phyloP scores from a whole-genome alignment of 2,888 invertebrate species.

The Mongoloraphidia duomilia region DNA sequence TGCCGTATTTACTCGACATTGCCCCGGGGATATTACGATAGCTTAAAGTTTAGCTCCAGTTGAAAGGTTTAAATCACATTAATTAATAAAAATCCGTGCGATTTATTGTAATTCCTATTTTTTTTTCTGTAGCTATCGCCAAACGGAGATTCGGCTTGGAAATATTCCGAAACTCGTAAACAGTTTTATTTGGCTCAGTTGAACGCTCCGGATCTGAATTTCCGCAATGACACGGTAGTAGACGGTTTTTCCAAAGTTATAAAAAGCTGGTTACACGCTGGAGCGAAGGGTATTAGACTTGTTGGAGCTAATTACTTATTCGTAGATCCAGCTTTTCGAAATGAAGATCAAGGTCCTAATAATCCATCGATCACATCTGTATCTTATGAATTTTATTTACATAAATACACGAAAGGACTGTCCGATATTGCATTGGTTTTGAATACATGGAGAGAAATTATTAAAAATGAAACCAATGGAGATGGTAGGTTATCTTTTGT shows the following conservation, averaged over 20 bases:
- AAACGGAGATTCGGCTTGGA: slow-evolving; percentile 51
- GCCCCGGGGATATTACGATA: too few species aligned
- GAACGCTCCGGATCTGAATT: slow-evolving; percentile 68
- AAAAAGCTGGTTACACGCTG: slow-evolving; percentile 54
- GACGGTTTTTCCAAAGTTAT: slow-evolving; percentile 51
- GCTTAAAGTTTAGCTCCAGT: not conserved
- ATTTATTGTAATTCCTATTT: slow-evolving; percentile 6
- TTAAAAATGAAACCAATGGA: slow-evolving; percentile 38
- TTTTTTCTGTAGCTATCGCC: slow-evolving; percentile 28
- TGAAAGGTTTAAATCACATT: not conserved
- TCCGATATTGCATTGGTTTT: slow-evolving; percentile 42
- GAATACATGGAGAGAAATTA: slow-evolving; percentile 43
- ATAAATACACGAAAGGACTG: slow-evolving; percentile 49
- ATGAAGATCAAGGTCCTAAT: slow-evolving; percentile 32
- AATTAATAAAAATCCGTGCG: not conserved
- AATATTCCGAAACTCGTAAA: slow-evolving; percentile 41
- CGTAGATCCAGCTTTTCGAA: slow-evolving; percentile 37
- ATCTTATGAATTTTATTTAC: slow-evolving; percentile 49
- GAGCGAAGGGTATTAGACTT: slow-evolving; percentile 70
- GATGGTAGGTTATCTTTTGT: slow-evolving; percentile 22
- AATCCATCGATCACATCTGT: slow-evolving; percentile 28
- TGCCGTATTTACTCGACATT: not conserved
- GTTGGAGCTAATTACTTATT: slow-evolving; percentile 50
- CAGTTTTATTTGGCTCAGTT: slow-evolving; percentile 73
- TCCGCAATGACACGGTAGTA: slow-evolving; percentile 51